phyloP scores from a whole-genome alignment of 2,888 invertebrate species.

The Anorthoa munda region DNA sequence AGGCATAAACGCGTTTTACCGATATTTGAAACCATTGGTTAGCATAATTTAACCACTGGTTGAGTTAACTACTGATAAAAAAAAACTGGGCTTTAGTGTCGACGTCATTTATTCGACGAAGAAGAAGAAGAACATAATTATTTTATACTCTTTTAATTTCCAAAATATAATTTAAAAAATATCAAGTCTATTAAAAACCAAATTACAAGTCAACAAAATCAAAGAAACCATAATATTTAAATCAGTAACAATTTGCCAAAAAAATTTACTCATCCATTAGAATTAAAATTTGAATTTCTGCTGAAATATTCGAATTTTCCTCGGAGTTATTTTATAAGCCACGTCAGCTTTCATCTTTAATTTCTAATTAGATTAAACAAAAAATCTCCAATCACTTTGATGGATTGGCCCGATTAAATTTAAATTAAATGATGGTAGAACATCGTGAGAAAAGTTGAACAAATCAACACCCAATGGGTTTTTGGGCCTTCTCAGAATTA shows the following conservation, averaged over 20 bases:
- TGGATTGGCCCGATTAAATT: constrained; percentile 19
- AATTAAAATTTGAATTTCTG: constrained; percentile 20
- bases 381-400: constrained; percentile 23
- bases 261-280: constrained; percentile 1
- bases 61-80: too few species aligned
- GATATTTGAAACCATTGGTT: too few species aligned
- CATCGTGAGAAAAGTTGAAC: too few species aligned
- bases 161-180: background rate
- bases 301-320: constrained; percentile 29
- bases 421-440: background rate
- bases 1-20: too few species aligned
- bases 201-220: background rate
- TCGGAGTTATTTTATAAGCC: constrained; percentile 18
- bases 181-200: background rate
- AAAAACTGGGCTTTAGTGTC: too few species aligned
- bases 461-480: background rate
- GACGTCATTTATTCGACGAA: too few species aligned
- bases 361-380: constrained; percentile 30
- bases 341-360: constrained; percentile 39
- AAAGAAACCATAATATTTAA: constrained; percentile 8
- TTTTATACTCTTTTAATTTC: too few species aligned
- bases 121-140: too few species aligned
- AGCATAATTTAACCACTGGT: too few species aligned
- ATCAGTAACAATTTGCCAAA: constrained; percentile 16
- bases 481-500: background rate